phyloP scores from a whole-genome alignment of 2,797 vertebrate genomes.

The Anabas testudineus region DNA sequence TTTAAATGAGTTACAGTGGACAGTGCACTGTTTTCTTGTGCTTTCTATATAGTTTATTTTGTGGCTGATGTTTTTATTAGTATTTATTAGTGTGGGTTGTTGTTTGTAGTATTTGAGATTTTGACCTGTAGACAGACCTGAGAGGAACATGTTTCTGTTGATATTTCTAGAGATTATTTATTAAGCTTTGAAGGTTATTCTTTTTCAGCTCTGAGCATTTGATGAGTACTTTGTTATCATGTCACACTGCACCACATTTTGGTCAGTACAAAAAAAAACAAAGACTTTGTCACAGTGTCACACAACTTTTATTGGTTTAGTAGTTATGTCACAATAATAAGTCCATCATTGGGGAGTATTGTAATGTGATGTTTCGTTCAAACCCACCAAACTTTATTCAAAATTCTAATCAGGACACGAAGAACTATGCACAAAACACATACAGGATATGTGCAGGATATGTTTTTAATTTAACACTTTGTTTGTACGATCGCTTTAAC shows the following conservation, averaged over 20 bases:
- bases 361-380: conserved; percentile 20
- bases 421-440: not conserved
- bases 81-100: conserved; percentile 53
- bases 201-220: not conserved
- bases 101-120: conserved; percentile 43
- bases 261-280: too few species aligned
- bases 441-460: too few species aligned
- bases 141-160: conserved; percentile 39
- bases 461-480: too few species aligned
- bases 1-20: conserved; percentile 22
- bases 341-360: not conserved
- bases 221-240: conserved; percentile 17
- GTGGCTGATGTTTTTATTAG: conserved; percentile 32
- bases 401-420: not conserved
- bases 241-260: conserved; percentile 10
- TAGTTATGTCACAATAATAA: not conserved
- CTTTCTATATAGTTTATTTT: conserved; percentile 41
- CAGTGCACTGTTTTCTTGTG: conserved; percentile 48
- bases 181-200: not conserved
- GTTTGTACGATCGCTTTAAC: too few species aligned
- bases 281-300: not conserved
- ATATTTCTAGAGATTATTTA: conserved; percentile 44
- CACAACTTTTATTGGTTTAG: not conserved
- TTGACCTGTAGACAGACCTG: conserved; percentile 38
- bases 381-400: conserved; percentile 18